These are phyloP conservation scores for Cepaea hortensis DNA, from an alignment of 2,888 invertebrate species.

Conservation along the genomic window DNA sequence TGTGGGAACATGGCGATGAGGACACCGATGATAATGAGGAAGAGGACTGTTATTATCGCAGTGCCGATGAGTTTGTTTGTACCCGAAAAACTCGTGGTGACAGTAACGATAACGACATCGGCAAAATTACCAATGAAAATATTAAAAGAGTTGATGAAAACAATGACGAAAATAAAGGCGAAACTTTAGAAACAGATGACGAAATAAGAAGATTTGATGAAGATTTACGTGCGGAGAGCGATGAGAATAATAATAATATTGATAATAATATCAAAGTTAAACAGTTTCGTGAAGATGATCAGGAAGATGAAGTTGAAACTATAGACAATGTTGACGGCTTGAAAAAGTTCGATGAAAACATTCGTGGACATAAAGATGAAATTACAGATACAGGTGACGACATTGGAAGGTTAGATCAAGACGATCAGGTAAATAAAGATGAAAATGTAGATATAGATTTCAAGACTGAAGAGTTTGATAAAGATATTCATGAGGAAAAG, in stretches of 20 bases:
- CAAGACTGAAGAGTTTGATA: background rate
- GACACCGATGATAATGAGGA: background rate
- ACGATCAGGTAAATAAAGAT: background rate
- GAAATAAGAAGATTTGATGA: background rate
- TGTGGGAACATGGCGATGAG: background rate
- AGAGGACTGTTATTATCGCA: background rate
- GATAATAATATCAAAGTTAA: background rate
- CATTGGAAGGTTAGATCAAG: no score
- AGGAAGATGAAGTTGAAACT: conserved; percentile 10
- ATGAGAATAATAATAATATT: background rate
- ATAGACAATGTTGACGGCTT: background rate
- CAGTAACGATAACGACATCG: background rate
- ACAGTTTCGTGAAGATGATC: background rate
- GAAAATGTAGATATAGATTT: background rate
- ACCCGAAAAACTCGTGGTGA: background rate
- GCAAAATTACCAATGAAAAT: background rate
- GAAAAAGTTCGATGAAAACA: no score
- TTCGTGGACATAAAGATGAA: background rate
- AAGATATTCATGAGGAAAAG: background rate
- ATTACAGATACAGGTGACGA: background rate
- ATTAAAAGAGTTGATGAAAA: background rate
- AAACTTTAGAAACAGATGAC: background rate
- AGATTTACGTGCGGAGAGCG: background rate
- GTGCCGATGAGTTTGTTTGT: background rate
- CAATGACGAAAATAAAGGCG: background rate